These are phyloP conservation scores for Drosophila jambulina DNA, from an alignment of 1,140 invertebrate species.

Conservation along the genomic window DNA sequence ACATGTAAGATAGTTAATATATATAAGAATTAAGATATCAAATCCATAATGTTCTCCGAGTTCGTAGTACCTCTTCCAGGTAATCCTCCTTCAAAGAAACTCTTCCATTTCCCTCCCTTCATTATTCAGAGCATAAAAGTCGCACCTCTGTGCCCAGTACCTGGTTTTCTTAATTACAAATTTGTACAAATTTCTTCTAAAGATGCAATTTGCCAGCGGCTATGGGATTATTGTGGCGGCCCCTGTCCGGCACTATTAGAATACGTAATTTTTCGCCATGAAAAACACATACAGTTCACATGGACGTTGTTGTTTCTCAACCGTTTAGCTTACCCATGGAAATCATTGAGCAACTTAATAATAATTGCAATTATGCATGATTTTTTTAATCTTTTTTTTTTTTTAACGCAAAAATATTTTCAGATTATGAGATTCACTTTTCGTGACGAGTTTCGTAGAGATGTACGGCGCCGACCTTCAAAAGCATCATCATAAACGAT, in stretches of 20 bases:
- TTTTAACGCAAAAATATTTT: slow-evolving; percentile 35
- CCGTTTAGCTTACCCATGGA: slow-evolving; percentile 42
- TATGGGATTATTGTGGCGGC: not conserved
- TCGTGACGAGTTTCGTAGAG: slow-evolving; percentile 18
- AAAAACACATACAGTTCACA: slow-evolving; percentile 25
- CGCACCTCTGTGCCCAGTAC: not conserved
- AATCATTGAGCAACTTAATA: slow-evolving; percentile 63
- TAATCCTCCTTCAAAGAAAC: not conserved
- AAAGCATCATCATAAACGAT: slow-evolving; percentile 23
- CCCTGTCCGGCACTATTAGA: slow-evolving; percentile 4
- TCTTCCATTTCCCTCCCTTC: not conserved
- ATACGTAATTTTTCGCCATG: slow-evolving; percentile 41
- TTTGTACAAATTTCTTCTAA: not conserved
- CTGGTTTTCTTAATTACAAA: not conserved
- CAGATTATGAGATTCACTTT: slow-evolving; percentile 48
- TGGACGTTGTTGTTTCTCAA: slow-evolving; percentile 36
- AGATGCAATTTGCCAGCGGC: not conserved
- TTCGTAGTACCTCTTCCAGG: too few relatives aligned
- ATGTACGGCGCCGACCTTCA: slow-evolving; percentile 32
- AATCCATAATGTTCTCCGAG: too few relatives aligned
- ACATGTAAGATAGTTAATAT: too few relatives aligned
- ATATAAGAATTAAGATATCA: too few relatives aligned
- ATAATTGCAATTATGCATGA: slow-evolving; percentile 69
- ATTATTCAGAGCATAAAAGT: not conserved
- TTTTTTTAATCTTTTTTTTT: slow-evolving; percentile 20